Percentiles rank a stretch among this genome's conserved stretches.
These are phyloP conservation scores for Cottoperca gobio DNA, from an alignment of 2,797 vertebrate species.

Conservation along the genomic window DNA sequence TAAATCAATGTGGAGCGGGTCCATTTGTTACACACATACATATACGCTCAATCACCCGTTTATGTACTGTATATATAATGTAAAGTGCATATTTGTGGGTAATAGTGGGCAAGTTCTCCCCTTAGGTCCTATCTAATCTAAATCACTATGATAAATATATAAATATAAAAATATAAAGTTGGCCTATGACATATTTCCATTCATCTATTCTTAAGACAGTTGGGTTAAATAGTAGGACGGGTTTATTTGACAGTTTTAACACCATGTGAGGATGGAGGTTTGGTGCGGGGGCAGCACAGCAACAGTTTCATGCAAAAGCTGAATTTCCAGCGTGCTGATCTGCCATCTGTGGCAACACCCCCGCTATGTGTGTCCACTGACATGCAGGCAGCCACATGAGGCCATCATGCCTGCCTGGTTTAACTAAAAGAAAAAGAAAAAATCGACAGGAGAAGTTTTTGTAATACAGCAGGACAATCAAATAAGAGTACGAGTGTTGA, in stretches of 20 bases:
- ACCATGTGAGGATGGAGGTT: slow-evolving; percentile 44
- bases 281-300: slow-evolving; percentile 64
- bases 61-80: neutral
- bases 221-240: slow-evolving; percentile 19
- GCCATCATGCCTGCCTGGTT: slow-evolving; percentile 37
- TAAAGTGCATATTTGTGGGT: neutral
- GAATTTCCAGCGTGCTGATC: slow-evolving; percentile 70
- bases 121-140: neutral
- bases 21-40: slow-evolving; percentile 15
- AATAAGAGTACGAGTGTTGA: neutral
- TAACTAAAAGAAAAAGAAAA: no score
- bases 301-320: slow-evolving; percentile 57
- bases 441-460: neutral
- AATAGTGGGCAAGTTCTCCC: neutral
- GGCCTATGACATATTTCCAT: neutral
- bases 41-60: neutral
- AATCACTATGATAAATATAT: neutral
- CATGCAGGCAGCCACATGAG: slow-evolving; percentile 56
- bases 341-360: slow-evolving; percentile 74
- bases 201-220: neutral
- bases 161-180: neutral
- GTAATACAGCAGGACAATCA: neutral
- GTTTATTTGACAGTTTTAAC: slow-evolving; percentile 39
- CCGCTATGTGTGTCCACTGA: slow-evolving; percentile 49
- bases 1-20: slow-evolving; percentile 33